Base-by-base conservation (phyloP, 2,113 vertebrate species). In the Ranitomeya variabilis region DNA sequence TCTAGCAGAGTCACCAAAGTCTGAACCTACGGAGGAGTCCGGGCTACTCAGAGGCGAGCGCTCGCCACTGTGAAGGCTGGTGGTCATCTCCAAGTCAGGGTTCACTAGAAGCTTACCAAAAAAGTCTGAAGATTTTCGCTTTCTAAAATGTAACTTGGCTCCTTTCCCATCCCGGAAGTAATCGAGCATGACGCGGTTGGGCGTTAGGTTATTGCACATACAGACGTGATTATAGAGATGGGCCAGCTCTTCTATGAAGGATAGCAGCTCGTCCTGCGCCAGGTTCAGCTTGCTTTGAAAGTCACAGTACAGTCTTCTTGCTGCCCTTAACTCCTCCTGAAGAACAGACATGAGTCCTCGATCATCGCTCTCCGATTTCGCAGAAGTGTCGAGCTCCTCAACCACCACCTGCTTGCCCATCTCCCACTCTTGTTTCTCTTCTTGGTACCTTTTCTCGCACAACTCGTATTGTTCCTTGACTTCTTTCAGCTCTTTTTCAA, bases 211-310 rank as follows among this genome's bases (percentile, higher is more conserved):
- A 92, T 95, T 95, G 91, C 95, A 94, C 86, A 96, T 93, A 11
- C 96, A 97, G 86, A 97, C 94, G 85, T 96, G 96, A 91, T 96
- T 95, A 80, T 97, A 97, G 57, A 97, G 95, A 90, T 95, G 94
- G 85, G 96, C 95, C 89, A 97, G 92, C 88, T 97, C 96, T 91
- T 97, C 96, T 0, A 94, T 95, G 91, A 96, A 95, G 16, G 94
- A 94, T 80, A 96, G 90, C 78, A 97, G 94, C 92, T 97, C 96
- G 62, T 97, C 96, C 90, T 96, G 96, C 4, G 95, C 95, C 15
- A 95, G 92, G 21, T 90, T 94, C 78, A 97, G 90, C 87, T 95
- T 94, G 8, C 94, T 92, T 76, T 96, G 96, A 10, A 95, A 95
- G 90, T 97, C 96, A 0, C 89, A 93, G 10, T 95, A 94, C 15